These are phyloP conservation scores for Lithobates pipiens DNA, from an alignment of 2,797 vertebrate species.

Conservation along the genomic window DNA sequence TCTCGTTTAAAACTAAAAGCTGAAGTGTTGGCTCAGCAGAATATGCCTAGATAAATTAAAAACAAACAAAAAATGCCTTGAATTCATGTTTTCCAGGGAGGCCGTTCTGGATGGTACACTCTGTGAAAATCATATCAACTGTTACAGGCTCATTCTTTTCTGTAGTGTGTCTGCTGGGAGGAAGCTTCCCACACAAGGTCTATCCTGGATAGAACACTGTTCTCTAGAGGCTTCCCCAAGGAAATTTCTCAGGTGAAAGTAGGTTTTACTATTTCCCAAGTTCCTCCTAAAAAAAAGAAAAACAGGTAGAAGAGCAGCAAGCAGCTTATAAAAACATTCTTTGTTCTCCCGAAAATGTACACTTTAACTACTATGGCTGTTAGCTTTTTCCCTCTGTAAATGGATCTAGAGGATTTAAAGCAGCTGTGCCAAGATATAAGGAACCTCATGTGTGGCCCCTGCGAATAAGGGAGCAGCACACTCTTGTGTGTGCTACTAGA, in stretches of 20 bases:
- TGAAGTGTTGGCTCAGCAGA: constrained; percentile 53
- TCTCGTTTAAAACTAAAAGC: constrained; percentile 45
- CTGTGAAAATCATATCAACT: constrained; percentile 37
- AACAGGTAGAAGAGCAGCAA: not conserved
- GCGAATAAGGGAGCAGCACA: no score
- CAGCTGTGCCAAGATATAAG: no score
- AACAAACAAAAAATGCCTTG: constrained; percentile 46
- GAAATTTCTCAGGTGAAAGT: constrained; percentile 25
- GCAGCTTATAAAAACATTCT: not conserved
- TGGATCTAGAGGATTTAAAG: not conserved
- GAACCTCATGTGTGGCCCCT: no score
- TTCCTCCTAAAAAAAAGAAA: not conserved
- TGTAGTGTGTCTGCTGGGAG: constrained; percentile 10
- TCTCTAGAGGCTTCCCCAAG: constrained; percentile 11
- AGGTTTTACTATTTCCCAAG: constrained; percentile 10
- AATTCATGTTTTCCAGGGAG: constrained; percentile 46
- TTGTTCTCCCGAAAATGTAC: not conserved
- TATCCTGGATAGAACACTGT: constrained; percentile 19
- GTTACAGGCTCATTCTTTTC: constrained; percentile 30
- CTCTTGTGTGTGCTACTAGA: no score
- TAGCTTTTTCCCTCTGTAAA: not conserved
- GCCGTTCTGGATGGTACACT: constrained; percentile 35
- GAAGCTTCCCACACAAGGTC: constrained; percentile 12
- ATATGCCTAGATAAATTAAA: constrained; percentile 45
- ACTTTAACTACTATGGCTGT: not conserved